phyloP scores from a whole-genome alignment of 2,888 invertebrate species.

The Plagiodera versicolora region DNA sequence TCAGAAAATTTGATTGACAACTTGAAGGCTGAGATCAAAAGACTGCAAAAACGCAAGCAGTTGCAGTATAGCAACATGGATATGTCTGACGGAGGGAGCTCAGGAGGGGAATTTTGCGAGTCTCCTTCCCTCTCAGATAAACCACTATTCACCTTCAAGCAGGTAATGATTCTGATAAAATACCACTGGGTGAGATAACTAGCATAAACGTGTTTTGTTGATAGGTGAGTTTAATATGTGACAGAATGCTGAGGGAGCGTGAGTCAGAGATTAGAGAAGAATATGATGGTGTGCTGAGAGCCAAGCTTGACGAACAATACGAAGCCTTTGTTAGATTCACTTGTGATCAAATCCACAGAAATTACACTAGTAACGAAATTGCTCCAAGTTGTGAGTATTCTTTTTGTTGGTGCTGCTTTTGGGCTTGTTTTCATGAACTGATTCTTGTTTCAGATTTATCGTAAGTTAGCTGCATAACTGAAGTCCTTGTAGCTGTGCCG shows the following conservation, averaged over 20 bases:
- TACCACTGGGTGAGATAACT: neutral
- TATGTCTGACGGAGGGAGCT: slow-evolving; percentile 64
- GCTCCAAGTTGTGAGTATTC: slow-evolving; percentile 55
- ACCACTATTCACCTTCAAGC: slow-evolving; percentile 92
- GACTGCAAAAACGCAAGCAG: slow-evolving; percentile 87
- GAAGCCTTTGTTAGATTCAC: slow-evolving; percentile 99
- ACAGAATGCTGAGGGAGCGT: slow-evolving; percentile 93
- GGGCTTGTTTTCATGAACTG: no score
- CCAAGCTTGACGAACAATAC: slow-evolving; percentile 96
- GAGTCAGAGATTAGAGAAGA: slow-evolving; percentile 92
- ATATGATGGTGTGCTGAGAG: slow-evolving; percentile 90
- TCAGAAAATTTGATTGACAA: slow-evolving; percentile 91
- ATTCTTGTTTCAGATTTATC: slow-evolving; percentile 54
- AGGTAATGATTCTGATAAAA: slow-evolving; percentile 60
- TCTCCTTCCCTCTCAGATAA: slow-evolving; percentile 66
- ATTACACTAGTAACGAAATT: slow-evolving; percentile 56
- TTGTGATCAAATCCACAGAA: slow-evolving; percentile 91
- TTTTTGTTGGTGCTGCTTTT: no score
- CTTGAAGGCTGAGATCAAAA: slow-evolving; percentile 88
- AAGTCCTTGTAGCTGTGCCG: slow-evolving; percentile 34
- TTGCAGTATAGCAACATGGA: slow-evolving; percentile 67
- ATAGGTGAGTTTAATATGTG: slow-evolving; percentile 97
- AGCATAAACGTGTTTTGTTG: slow-evolving; percentile 3
- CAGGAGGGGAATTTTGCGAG: slow-evolving; percentile 57
- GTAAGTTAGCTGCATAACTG: slow-evolving; percentile 43